These are phyloP conservation scores for Ooceraea biroi DNA, from an alignment of 1,140 invertebrate species.

Conservation along the genomic window DNA sequence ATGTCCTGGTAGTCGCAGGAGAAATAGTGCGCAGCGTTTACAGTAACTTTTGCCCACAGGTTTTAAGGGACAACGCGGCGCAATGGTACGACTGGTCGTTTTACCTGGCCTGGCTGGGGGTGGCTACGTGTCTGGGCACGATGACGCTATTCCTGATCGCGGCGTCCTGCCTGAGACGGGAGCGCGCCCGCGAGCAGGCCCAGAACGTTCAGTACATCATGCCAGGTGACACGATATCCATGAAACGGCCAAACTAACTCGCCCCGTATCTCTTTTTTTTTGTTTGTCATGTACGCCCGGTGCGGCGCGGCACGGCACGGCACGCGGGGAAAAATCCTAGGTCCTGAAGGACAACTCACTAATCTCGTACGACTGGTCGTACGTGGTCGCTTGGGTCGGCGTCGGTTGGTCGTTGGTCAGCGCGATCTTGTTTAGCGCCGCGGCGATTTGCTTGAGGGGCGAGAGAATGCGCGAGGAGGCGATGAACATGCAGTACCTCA, in stretches of 20 bases:
- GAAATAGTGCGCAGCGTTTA: constrained; percentile 5
- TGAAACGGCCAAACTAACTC: constrained; percentile 77
- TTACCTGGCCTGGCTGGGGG: constrained; percentile 93
- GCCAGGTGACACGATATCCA: constrained; percentile 89
- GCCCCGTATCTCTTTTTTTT: constrained; percentile 85
- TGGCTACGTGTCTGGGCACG: constrained; percentile 91
- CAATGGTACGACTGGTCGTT: constrained; percentile 94
- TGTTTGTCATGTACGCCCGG: constrained; percentile 81
- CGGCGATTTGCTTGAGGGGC: constrained; percentile 96
- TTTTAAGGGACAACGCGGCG: constrained; percentile 90
- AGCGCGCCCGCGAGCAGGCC: constrained; percentile 89
- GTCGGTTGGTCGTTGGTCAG: constrained; percentile 95
- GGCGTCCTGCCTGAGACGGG: constrained; percentile 91
- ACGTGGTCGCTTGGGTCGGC: constrained; percentile 97
- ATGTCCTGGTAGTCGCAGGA: neutral
- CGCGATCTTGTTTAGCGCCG: constrained; percentile 96
- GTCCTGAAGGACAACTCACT: constrained; percentile 94
- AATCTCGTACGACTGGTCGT: constrained; percentile 97
- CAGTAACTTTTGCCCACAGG: constrained; percentile 85
- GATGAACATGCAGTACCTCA: constrained; percentile 98
- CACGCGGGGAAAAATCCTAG: constrained; percentile 86
- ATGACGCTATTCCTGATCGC: constrained; percentile 93
- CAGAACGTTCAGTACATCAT: constrained; percentile 95
- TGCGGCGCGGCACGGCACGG: constrained; percentile 32
- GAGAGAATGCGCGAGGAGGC: constrained; percentile 97